These are phyloP conservation scores for Agapornis canus DNA, from an alignment of 2,797 vertebrate species.

Conservation along the genomic window DNA sequence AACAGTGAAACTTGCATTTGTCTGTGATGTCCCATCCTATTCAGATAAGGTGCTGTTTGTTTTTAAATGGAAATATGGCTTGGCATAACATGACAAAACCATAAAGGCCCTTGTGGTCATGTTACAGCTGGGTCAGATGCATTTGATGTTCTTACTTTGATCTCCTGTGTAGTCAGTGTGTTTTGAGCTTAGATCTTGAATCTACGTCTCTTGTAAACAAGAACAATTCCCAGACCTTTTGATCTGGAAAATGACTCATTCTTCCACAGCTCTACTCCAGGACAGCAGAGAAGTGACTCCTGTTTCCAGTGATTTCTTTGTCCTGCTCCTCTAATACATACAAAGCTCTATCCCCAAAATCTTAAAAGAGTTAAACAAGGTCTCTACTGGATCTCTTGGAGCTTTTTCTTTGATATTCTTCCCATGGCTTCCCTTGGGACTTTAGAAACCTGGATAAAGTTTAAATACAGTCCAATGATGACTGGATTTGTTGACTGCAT, in stretches of 20 bases:
- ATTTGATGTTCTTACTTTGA: constrained; percentile 83
- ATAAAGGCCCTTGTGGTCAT: constrained; percentile 29
- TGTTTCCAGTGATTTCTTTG: constrained; percentile 1
- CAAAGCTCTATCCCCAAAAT: not conserved
- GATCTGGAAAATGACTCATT: constrained; percentile 76
- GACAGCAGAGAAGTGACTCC: constrained; percentile 1
- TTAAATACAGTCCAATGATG: not conserved
- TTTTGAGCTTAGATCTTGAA: constrained; percentile 76
- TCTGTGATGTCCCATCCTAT: constrained; percentile 26
- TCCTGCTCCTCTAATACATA: not conserved
- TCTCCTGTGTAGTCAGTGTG: constrained; percentile 72
- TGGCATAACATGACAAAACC: constrained; percentile 59
- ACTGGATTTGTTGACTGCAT: not conserved
- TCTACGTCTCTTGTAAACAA: constrained; percentile 76
- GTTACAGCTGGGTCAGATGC: constrained; percentile 72
- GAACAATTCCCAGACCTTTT: constrained; percentile 75
- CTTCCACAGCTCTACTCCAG: constrained; percentile 37
- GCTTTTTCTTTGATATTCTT: not conserved
- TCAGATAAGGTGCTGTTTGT: constrained; percentile 56
- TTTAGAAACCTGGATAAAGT: not conserved
- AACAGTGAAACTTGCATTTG: not conserved
- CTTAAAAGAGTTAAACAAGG: not conserved
- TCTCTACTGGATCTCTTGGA: not conserved
- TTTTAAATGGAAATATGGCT: constrained; percentile 63
- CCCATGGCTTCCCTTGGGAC: not conserved